Evolutionary conservation across 1,140 invertebrate genomes (phyloP).

Genomic region (Cherax destructor): DNA sequence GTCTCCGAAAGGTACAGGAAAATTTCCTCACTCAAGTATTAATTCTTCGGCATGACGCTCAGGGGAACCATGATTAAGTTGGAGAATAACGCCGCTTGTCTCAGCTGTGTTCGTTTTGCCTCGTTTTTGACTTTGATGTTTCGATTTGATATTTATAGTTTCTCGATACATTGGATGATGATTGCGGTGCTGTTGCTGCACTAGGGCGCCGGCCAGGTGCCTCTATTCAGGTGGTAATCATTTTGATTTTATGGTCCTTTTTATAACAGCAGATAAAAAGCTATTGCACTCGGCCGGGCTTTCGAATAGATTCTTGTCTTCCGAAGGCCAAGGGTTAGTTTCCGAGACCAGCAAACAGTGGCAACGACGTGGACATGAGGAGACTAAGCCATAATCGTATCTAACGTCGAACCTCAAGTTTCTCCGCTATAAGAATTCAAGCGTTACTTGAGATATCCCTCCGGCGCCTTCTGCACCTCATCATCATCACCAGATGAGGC

Average conservation of each 20-base stretch:
- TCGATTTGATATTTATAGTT: slow-evolving; percentile 58
- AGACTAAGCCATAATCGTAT: slow-evolving; percentile 23
- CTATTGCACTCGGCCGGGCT: slow-evolving; percentile 8
- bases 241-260: slow-evolving; percentile 12
- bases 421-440: slow-evolving; percentile 8
- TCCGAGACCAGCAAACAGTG: slow-evolving; percentile 11
- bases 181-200: slow-evolving; percentile 26
- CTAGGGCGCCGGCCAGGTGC: not conserved
- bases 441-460: not conserved
- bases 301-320: slow-evolving; percentile 23
- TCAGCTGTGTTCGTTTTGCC: slow-evolving; percentile 51
- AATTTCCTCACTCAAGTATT: slow-evolving; percentile 66
- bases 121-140: slow-evolving; percentile 62
- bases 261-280: slow-evolving; percentile 32
- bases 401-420: slow-evolving; percentile 30
- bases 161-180: slow-evolving; percentile 62
- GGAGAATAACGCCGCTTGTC: slow-evolving; percentile 64
- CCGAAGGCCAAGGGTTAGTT: slow-evolving; percentile 8
- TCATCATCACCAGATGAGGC: not conserved
- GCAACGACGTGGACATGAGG: not conserved
- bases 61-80: slow-evolving; percentile 59
- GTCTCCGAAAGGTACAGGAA: slow-evolving; percentile 61
- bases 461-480: not conserved
- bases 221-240: not conserved
- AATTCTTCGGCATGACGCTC: slow-evolving; percentile 59